Conservation (phyloP, 2,888 invertebrate genomes). For the Eudasyphora cyanicolor region DNA sequence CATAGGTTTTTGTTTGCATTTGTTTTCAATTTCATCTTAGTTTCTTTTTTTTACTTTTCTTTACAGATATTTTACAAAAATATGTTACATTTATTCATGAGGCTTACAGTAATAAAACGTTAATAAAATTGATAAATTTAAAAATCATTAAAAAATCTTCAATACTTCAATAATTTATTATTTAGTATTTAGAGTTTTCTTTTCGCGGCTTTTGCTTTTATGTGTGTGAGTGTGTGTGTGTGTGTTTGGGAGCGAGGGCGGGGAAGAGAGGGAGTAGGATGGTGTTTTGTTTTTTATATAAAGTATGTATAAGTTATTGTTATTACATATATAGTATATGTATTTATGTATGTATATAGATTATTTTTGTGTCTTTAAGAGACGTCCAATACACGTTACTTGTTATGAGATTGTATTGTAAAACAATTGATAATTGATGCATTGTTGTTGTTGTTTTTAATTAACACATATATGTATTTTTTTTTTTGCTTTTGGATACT, state of each 20-base stretch:
- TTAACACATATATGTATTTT: no score
- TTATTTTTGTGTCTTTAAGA: constrained; percentile 30
- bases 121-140: constrained; percentile 58
- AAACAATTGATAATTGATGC: constrained; percentile 19
- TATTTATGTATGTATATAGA: constrained; percentile 20
- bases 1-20: background rate
- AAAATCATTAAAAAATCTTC: constrained; percentile 55
- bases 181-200: constrained; percentile 19
- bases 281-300: background rate
- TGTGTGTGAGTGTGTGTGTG: no score
- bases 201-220: no score
- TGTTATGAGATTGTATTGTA: constrained; percentile 1
- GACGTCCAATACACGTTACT: constrained; percentile 28
- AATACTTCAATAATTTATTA: constrained; percentile 59
- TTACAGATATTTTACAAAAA: constrained; percentile 66
- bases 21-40: constrained; percentile 39
- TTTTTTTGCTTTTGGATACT: background rate
- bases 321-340: constrained; percentile 42
- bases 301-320: constrained; percentile 31
- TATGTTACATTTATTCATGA: constrained; percentile 61
- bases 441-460: background rate
- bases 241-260: background rate
- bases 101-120: constrained; percentile 53
- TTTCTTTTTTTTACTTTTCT: constrained; percentile 50
- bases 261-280: no score